Evolutionary conservation across 2,888 invertebrate species (phyloP).

Genomic region (Acleris literana): DNA sequence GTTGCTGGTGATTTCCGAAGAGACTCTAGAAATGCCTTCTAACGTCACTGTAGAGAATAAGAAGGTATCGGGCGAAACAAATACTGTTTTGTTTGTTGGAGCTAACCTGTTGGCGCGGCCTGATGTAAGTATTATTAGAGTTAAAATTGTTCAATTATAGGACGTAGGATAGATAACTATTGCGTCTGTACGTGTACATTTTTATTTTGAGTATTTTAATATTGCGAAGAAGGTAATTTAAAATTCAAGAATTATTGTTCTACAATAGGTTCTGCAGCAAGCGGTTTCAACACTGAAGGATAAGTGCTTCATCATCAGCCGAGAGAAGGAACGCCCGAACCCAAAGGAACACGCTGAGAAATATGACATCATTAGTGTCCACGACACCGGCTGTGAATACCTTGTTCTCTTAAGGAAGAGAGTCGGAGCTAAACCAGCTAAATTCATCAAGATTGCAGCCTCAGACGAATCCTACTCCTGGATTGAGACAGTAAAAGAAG

Average conservation of each 20-base stretch:
- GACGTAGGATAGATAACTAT: no score
- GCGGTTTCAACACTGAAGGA: conserved; percentile 79
- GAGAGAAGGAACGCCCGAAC: conserved; percentile 81
- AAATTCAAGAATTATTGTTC: conserved; percentile 5
- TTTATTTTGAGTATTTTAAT: no score
- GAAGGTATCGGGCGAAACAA: conserved; percentile 81
- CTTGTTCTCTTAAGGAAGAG: conserved; percentile 81
- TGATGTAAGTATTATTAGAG: conserved; percentile 60
- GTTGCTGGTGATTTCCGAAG: conserved; percentile 81
- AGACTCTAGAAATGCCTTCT: conserved; percentile 71
- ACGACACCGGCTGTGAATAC: conserved; percentile 78
- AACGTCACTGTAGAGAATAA: conserved; percentile 85
- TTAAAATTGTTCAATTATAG: background rate
- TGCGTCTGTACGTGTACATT: no score
- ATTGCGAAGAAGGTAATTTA: background rate
- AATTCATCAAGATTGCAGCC: conserved; percentile 72
- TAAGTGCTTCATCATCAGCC: conserved; percentile 84
- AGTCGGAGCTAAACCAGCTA: conserved; percentile 69
- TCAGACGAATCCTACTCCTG: conserved; percentile 74
- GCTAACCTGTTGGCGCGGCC: conserved; percentile 78
- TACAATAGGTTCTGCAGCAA: conserved; percentile 67
- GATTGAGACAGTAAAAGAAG: conserved; percentile 79
- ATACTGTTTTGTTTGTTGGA: conserved; percentile 78
- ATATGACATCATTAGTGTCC: conserved; percentile 76
- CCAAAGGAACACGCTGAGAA: conserved; percentile 67